Evolutionary conservation across 2,888 invertebrate species (phyloP).

Genomic region (Sympetrum striolatum): DNA sequence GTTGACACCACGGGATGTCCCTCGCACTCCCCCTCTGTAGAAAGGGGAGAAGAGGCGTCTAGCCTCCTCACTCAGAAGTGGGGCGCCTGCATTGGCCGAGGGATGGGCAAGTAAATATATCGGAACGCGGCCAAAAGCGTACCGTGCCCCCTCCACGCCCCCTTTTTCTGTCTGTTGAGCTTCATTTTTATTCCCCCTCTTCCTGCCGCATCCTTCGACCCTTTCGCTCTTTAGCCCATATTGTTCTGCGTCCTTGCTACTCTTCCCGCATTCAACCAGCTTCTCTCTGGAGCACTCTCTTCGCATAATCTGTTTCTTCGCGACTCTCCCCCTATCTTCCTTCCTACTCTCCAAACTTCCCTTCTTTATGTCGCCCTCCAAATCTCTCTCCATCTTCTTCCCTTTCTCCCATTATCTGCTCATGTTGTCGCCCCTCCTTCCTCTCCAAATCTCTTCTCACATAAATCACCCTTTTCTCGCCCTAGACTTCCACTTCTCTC

Average conservation of each 20-base stretch:
- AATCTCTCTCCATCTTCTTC: not conserved
- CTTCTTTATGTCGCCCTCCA: no score
- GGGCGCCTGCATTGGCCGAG: conserved; percentile 36
- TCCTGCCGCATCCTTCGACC: no score
- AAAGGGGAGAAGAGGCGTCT: not conserved
- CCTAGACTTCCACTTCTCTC: no score
- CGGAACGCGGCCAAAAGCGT: conserved; percentile 26
- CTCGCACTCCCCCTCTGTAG: not conserved
- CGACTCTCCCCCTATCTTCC: no score
- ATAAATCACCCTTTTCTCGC: no score
- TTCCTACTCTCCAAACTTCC: no score
- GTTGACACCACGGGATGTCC: conserved; percentile 22
- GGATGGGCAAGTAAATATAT: conserved; percentile 30
- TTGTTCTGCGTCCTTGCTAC: not conserved
- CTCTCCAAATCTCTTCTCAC: no score
- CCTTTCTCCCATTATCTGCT: not conserved
- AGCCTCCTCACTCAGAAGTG: conserved; percentile 4
- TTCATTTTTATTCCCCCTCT: not conserved
- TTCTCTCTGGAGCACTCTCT: no score
- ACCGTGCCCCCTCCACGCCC: not conserved
- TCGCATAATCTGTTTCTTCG: no score
- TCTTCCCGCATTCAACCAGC: no score
- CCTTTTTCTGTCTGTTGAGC: not conserved
- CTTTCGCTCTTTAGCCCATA: not conserved
- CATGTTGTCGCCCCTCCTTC: not conserved